These are phyloP conservation scores for Chloroceryle aenea DNA, from an alignment of 2,113 vertebrate genomes.

Conservation along the genomic window DNA sequence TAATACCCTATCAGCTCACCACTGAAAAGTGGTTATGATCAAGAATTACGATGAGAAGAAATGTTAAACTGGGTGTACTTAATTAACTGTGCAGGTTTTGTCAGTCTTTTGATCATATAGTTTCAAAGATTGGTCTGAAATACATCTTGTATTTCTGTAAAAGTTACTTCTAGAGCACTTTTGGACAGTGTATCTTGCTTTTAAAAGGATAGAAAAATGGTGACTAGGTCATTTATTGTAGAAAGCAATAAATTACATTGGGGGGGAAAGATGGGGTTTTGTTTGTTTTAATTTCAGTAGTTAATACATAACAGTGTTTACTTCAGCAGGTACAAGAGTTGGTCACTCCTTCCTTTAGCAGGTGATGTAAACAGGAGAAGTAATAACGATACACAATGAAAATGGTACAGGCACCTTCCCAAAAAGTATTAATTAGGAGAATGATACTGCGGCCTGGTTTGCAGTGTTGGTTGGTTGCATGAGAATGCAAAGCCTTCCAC, in stretches of 20 bases:
- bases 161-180: not conserved
- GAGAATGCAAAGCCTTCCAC: not conserved
- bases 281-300: not conserved
- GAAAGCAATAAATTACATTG: not conserved
- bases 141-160: not conserved
- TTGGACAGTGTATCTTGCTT: not conserved
- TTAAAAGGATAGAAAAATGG: not conserved
- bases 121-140: not conserved
- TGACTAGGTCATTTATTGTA: not conserved
- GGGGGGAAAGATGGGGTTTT: rapidly evolving
- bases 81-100: not conserved
- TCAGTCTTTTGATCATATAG: not conserved
- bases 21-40: not conserved
- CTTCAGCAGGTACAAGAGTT: not conserved
- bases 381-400: not conserved
- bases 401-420: rapidly evolving
- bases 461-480: not conserved
- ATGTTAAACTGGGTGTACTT: not conserved
- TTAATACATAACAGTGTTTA: not conserved
- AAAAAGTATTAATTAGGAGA: not conserved
- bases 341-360: not conserved
- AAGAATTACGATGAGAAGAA: not conserved
- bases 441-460: not conserved
- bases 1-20: not conserved
- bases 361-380: not conserved